These are phyloP conservation scores for Lophura nycthemera DNA, from an alignment of 2,113 vertebrate genomes.

Conservation along the genomic window DNA sequence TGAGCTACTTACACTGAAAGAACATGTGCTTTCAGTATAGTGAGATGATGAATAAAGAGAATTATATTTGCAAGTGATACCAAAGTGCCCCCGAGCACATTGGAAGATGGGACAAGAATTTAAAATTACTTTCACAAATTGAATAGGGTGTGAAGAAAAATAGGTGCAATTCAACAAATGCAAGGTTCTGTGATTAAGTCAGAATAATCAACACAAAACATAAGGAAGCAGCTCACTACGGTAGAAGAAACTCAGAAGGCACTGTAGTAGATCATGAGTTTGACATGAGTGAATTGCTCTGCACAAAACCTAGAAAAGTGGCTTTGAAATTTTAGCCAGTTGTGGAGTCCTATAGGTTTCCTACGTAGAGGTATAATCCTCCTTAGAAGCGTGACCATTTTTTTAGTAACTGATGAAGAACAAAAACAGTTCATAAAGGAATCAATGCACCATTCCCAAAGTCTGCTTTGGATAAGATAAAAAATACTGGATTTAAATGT, in stretches of 20 bases:
- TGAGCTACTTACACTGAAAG: constrained; percentile 38
- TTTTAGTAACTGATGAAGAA: neutral
- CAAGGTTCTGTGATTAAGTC: neutral
- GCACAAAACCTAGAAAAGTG: neutral
- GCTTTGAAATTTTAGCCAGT: neutral
- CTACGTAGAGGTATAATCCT: neutral
- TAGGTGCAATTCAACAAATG: constrained; percentile 21
- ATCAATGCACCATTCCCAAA: neutral
- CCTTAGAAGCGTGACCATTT: neutral
- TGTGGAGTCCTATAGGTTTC: neutral
- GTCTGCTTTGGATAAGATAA: neutral
- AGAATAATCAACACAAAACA: neutral
- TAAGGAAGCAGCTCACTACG: neutral
- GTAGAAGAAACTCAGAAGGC: neutral
- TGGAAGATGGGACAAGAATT: constrained; percentile 51
- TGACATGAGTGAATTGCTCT: neutral
- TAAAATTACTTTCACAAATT: constrained; percentile 34
- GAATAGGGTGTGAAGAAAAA: constrained; percentile 3
- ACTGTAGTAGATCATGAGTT: constrained; percentile 8
- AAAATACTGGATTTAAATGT: neutral
- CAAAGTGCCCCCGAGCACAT: constrained; percentile 41
- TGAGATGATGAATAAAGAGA: constrained; percentile 41
- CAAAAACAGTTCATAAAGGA: neutral
- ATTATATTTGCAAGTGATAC: constrained; percentile 63
- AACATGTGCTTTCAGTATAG: constrained; percentile 60